phyloP scores from a whole-genome alignment of 2,888 invertebrate species.

The Protodeltote pygarga region DNA sequence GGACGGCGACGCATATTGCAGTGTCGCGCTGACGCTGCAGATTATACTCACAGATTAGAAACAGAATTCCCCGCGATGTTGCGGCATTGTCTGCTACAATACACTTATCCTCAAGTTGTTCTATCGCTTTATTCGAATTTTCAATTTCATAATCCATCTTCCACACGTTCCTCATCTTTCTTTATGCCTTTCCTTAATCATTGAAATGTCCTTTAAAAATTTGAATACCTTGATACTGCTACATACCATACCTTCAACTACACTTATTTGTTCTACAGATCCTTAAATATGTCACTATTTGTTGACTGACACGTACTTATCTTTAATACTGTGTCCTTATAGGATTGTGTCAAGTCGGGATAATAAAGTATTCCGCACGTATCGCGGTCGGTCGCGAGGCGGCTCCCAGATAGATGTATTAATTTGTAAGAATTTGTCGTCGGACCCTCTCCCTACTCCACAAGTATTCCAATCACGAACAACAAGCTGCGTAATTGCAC shows the following conservation, averaged over 20 bases:
- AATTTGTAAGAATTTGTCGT: constrained; percentile 87
- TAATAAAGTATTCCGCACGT: constrained; percentile 83
- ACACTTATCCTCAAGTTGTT: constrained; percentile 44
- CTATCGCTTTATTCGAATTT: constrained; percentile 27
- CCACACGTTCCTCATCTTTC: background rate
- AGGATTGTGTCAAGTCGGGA: constrained; percentile 66
- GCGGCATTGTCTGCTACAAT: constrained; percentile 58
- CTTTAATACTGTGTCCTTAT: constrained; percentile 60
- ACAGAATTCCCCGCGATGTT: constrained; percentile 69
- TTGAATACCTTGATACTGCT: background rate
- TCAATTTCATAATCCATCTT: constrained; percentile 15
- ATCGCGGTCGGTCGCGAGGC: constrained; percentile 73
- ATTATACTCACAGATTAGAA: constrained; percentile 80
- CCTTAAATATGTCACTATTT: constrained; percentile 27
- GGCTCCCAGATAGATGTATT: constrained; percentile 82
- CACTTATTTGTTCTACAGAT: background rate
- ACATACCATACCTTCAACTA: too few species aligned
- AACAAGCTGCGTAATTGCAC: constrained; percentile 85
- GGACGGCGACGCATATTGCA: constrained; percentile 71
- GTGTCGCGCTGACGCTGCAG: constrained; percentile 75
- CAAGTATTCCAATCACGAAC: constrained; percentile 85
- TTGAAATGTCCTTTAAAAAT: too few species aligned
- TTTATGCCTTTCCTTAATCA: too few species aligned
- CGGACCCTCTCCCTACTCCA: constrained; percentile 68
- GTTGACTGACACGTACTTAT: constrained; percentile 50